Evolutionary conservation across 2,113 vertebrate species (phyloP), one percentile per base, ranked within the genome.

Genomic region (Pollimyrus isidori): DNA sequence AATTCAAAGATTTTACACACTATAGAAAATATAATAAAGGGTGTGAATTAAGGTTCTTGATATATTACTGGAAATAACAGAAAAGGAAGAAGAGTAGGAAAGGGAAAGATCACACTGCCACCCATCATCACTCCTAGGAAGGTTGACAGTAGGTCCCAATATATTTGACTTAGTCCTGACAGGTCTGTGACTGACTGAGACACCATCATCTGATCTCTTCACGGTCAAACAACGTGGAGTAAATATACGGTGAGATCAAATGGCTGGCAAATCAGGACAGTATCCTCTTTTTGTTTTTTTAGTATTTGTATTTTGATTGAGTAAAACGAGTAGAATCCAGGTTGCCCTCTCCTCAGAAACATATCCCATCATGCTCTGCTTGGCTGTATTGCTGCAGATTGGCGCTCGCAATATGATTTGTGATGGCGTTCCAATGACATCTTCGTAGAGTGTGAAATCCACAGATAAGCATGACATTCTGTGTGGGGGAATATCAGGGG

Each of bases 371-470:
- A 84, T 46, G 39, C 21, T 84, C 45, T 48, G 42, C 19, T 45
- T 21, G 17, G 30, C 30, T 48, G n/a, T 19, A 49, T 62, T 88
- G 13, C 50, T 52, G 49, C 89, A 46, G 65, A 89, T 73, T 89
- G 87, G 35, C 87, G 80, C 46, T 65, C 91, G 45, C 53, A 13
- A 58, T 87, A 23, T 90, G 87, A 90, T 92, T 91, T 90, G 91
- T 87, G 56, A 86, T 48, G 50, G 83, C 53, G 87, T 89, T 88
- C 85, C 4, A 76, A 86, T 90, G 89, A 92, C 91, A 89, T 91
- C 89, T 93, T 93, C 89, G 89, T 89, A 52, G 90, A 48, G 86
- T 58, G 80, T 91, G 93, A 91, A 90, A 92, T 92, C 88, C 80
- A 87, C 87, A 88, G 91, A 92, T 91, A 90, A 89, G 90, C 91